Evolutionary conservation across 2,888 invertebrate genomes (phyloP).

Genomic region (Catocala sponsa): DNA sequence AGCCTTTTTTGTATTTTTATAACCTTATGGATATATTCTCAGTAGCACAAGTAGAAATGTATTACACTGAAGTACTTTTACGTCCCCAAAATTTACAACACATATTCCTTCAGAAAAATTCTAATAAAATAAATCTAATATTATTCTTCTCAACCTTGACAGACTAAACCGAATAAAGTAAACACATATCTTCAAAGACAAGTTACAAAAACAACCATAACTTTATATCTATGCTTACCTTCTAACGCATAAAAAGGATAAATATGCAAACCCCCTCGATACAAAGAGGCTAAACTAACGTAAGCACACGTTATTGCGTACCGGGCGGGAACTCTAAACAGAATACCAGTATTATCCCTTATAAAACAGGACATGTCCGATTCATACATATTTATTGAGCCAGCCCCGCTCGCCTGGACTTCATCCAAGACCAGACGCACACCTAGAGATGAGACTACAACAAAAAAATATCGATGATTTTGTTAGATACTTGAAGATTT

Average conservation of each 20-base stretch:
- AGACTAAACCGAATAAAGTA: too few relatives aligned
- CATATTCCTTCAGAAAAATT: too few relatives aligned
- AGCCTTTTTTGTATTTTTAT: too few relatives aligned
- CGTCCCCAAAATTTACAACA: too few relatives aligned
- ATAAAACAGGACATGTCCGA: slow-evolving; percentile 60
- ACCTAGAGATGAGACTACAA: slow-evolving; percentile 19
- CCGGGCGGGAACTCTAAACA: slow-evolving; percentile 10
- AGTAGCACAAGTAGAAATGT: too few relatives aligned
- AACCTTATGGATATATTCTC: background rate
- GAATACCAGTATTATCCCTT: slow-evolving; percentile 44
- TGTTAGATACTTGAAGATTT: too few relatives aligned
- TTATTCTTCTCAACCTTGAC: too few relatives aligned
- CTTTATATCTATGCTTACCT: too few relatives aligned
- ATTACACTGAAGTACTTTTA: too few relatives aligned
- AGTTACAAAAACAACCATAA: background rate
- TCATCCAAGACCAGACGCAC: slow-evolving; percentile 52
- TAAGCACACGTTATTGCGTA: slow-evolving; percentile 15
- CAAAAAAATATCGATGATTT: too few relatives aligned
- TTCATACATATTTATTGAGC: slow-evolving; percentile 75
- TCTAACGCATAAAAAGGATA: background rate
- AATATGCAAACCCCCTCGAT: background rate
- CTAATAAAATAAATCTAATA: too few relatives aligned
- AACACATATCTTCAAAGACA: too few relatives aligned
- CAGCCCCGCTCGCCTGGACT: slow-evolving; percentile 58
- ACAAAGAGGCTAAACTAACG: slow-evolving; percentile 2